Conservation (phyloP, 2,113 vertebrate species). For the Genyomyrus donnyi region DNA sequence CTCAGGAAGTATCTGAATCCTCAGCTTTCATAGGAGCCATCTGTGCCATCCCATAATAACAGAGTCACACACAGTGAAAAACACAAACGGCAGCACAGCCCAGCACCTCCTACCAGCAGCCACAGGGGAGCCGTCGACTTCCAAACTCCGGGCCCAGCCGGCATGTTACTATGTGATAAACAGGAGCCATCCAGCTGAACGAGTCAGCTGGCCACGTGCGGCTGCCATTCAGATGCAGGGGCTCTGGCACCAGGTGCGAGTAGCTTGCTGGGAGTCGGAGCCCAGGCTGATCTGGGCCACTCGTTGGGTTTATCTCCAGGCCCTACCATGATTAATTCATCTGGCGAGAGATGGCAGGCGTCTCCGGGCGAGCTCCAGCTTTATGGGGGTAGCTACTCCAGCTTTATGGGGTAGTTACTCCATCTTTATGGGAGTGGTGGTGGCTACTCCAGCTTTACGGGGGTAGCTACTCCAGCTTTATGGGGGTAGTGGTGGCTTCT, state of each 20-base stretch:
- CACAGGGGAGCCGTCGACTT: background rate
- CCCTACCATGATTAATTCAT: background rate
- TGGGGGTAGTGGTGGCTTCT: too few species aligned
- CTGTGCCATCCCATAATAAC: constrained; percentile 5
- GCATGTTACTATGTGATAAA: background rate
- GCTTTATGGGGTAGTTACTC: background rate
- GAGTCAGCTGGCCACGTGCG: background rate
- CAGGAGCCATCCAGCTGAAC: background rate
- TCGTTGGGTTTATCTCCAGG: background rate
- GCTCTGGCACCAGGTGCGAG: background rate
- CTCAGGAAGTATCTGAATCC: constrained; percentile 37
- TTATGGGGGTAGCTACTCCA: background rate
- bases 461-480: too few species aligned
- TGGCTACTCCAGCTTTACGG: background rate
- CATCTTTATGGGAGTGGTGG: background rate
- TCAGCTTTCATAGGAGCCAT: constrained; percentile 37
- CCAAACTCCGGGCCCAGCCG: background rate
- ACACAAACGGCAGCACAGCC: constrained; percentile 22
- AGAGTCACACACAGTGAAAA: background rate
- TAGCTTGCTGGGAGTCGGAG: background rate
- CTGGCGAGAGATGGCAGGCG: background rate
- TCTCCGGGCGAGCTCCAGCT: background rate
- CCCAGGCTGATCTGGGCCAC: background rate
- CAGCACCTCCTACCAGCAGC: background rate
- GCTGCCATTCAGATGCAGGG: background rate